phyloP scores from a whole-genome alignment of 1,140 invertebrate species.

The Aphelinus certus region DNA sequence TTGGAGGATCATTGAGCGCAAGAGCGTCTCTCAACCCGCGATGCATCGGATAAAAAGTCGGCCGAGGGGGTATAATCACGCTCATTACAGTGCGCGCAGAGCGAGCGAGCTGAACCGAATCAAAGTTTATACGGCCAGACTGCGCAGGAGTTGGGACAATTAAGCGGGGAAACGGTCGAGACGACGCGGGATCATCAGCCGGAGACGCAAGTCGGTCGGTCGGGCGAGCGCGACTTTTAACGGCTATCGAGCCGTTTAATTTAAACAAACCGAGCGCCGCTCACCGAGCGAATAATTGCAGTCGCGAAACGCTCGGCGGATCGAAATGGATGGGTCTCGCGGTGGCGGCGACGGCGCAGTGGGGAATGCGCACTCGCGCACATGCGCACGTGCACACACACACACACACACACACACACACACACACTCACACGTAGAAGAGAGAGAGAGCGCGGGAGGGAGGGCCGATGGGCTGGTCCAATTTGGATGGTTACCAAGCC shows the following conservation, averaged over 20 bases:
- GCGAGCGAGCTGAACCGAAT: background rate
- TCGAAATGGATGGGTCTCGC: background rate
- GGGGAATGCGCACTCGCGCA: background rate
- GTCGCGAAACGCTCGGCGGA: background rate
- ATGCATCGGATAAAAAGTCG: conserved; percentile 39
- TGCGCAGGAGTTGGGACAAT: background rate
- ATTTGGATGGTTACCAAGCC: conserved; percentile 67
- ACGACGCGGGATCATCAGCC: too few relatives aligned
- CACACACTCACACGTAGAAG: too few relatives aligned
- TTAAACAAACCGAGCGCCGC: conserved; percentile 18
- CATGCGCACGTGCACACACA: background rate
- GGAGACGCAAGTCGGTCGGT: too few relatives aligned
- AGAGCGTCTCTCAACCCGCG: too few relatives aligned
- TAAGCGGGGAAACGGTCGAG: too few relatives aligned
- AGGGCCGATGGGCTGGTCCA: conserved; percentile 54
- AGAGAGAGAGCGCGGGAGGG: background rate
- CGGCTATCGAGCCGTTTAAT: conserved; percentile 38
- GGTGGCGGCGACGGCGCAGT: background rate
- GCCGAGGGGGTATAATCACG: too few relatives aligned
- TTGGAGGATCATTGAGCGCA: too few relatives aligned
- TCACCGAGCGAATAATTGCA: conserved; percentile 27
- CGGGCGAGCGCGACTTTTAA: conserved; percentile 32
- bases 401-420: too few relatives aligned
- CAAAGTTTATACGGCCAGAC: background rate
- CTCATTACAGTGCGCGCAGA: too few relatives aligned